Conservation (phyloP, 2,113 vertebrate species). For the Oryzias curvinotus region DNA sequence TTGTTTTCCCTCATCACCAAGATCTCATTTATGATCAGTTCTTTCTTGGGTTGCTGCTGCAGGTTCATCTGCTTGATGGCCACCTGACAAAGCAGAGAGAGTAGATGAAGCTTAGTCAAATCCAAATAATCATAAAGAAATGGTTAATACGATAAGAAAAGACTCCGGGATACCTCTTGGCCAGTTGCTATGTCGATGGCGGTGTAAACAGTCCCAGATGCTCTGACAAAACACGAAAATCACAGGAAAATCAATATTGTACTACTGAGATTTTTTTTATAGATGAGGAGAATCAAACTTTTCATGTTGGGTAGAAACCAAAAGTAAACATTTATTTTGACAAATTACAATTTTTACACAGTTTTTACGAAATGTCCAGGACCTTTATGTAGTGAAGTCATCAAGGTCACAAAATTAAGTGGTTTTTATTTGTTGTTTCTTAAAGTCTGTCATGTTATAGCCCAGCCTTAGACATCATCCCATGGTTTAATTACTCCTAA, state of each 20-base stretch:
- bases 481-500: too few species aligned
- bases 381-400: too few species aligned
- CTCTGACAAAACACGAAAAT: constrained; percentile 78
- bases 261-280: too few species aligned
- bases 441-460: too few species aligned
- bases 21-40: constrained; percentile 99
- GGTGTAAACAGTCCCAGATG: constrained; percentile 96
- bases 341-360: too few species aligned
- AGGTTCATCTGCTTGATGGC: constrained; percentile 99
- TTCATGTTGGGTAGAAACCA: too few species aligned
- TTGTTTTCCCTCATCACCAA: constrained; percentile 99
- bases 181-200: constrained; percentile 98
- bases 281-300: too few species aligned
- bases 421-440: too few species aligned
- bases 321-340: too few species aligned
- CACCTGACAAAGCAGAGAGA: constrained; percentile 79
- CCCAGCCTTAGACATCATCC: too few species aligned
- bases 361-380: too few species aligned
- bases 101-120: constrained; percentile 5
- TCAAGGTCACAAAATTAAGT: too few species aligned
- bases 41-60: constrained; percentile 98
- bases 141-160: background rate
- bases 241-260: constrained; percentile 9
- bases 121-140: background rate
- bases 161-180: constrained; percentile 83